These are phyloP conservation scores for Corythornis cristatus DNA, from an alignment of 2,113 vertebrate species.

Conservation along the genomic window DNA sequence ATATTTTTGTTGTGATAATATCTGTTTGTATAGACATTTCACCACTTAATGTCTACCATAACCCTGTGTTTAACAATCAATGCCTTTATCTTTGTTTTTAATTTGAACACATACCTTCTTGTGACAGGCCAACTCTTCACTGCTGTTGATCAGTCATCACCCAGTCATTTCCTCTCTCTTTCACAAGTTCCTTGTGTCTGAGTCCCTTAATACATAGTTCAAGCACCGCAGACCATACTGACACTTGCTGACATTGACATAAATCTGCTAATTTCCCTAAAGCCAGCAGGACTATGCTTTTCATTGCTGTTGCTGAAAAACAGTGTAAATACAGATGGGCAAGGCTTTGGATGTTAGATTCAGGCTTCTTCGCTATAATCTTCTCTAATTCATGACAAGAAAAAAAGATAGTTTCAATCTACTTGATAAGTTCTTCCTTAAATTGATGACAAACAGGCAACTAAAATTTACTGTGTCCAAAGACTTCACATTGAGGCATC, in stretches of 20 bases:
- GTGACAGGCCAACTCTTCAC: not conserved
- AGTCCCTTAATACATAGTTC: not conserved
- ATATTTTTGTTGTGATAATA: not conserved
- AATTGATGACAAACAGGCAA: not conserved
- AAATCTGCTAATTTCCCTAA: not conserved
- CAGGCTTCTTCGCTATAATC: not conserved
- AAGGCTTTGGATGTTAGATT: not conserved
- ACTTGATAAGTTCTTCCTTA: not conserved
- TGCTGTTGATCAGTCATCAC: not conserved
- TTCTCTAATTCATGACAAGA: not conserved
- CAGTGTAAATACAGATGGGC: not conserved
- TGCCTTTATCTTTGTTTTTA: not conserved
- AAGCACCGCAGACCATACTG: not conserved
- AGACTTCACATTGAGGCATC: not conserved
- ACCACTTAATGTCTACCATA: constrained; percentile 17
- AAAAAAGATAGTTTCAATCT: not conserved
- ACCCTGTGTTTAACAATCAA: constrained; percentile 9
- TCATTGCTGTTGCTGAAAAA: not conserved
- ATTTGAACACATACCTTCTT: not conserved
- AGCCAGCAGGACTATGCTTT: not conserved
- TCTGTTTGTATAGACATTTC: constrained; percentile 18
- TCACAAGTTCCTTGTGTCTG: not conserved
- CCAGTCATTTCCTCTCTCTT: not conserved
- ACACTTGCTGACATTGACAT: not conserved
- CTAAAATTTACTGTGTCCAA: not conserved